Evolutionary conservation across 2,797 vertebrate genomes (phyloP).

Genomic region (Setipinna tenuifilis): DNA sequence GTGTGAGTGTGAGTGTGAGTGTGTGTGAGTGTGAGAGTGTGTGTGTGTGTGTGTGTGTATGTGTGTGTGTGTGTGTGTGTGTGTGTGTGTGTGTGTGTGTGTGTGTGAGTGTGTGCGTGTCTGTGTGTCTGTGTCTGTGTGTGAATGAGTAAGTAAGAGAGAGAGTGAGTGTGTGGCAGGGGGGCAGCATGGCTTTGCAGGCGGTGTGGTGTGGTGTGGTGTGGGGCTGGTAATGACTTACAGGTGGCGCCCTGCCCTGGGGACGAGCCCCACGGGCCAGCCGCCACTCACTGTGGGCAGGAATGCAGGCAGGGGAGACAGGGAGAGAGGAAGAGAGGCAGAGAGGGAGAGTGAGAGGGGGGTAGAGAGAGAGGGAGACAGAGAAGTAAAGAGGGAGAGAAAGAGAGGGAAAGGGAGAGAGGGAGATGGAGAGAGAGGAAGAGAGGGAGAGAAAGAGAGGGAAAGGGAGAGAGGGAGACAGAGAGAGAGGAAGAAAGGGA

Average conservation of each 20-base stretch:
- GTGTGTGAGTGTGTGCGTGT: constrained; percentile 15
- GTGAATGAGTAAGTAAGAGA: background rate
- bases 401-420: background rate
- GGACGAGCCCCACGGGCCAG: background rate
- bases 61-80: constrained; percentile 19
- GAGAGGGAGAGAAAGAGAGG: background rate
- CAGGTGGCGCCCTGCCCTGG: constrained; percentile 37
- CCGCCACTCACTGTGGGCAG: background rate
- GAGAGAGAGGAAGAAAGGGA: background rate
- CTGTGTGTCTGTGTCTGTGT: background rate
- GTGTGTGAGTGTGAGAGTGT: constrained; percentile 9
- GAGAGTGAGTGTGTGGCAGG: too few species aligned
- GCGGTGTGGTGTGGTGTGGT: background rate
- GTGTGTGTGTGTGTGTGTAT: constrained; percentile 16
- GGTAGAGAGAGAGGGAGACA: too few species aligned
- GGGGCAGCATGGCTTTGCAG: background rate
- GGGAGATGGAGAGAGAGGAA: background rate
- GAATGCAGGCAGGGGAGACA: background rate
- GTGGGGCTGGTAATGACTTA: constrained; percentile 30
- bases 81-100: constrained; percentile 26
- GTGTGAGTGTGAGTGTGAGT: background rate
- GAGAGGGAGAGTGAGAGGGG: constrained; percentile 9
- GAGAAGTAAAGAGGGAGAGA: too few species aligned
- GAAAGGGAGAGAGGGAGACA: too few species aligned
- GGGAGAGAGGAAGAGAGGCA: background rate